phyloP scores from a whole-genome alignment of 2,888 invertebrate species.

The Schizaphis graminum region DNA sequence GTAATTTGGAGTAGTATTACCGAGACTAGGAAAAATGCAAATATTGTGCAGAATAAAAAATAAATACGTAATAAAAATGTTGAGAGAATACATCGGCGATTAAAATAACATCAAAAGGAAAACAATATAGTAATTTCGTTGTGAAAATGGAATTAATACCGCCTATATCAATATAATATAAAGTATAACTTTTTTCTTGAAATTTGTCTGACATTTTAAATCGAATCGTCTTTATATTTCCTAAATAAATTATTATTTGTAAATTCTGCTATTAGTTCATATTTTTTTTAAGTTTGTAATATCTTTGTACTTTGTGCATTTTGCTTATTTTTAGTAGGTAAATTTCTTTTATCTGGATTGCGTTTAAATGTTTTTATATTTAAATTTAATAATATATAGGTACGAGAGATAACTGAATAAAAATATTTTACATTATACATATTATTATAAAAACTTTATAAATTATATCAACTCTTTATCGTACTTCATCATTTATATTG shows the following conservation, averaged over 20 bases:
- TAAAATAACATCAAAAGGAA: conserved; percentile 19
- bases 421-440: background rate
- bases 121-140: background rate
- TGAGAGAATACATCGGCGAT: background rate
- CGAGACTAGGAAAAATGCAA: background rate
- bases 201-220: background rate
- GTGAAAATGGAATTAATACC: background rate
- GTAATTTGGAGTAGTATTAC: conserved; percentile 23
- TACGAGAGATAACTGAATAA: background rate
- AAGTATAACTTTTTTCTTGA: background rate
- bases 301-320: background rate
- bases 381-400: background rate
- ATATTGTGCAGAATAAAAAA: background rate
- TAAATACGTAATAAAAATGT: background rate
- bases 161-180: background rate
- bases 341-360: background rate
- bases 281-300: background rate
- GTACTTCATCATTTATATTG: background rate
- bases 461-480: background rate
- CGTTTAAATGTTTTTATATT: background rate
- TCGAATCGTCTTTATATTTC: background rate
- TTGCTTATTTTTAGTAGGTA: background rate
- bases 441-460: background rate
- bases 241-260: background rate
- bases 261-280: background rate